Base-by-base conservation (phyloP, 2,113 vertebrate species). In the Leucopsar rothschildi region DNA sequence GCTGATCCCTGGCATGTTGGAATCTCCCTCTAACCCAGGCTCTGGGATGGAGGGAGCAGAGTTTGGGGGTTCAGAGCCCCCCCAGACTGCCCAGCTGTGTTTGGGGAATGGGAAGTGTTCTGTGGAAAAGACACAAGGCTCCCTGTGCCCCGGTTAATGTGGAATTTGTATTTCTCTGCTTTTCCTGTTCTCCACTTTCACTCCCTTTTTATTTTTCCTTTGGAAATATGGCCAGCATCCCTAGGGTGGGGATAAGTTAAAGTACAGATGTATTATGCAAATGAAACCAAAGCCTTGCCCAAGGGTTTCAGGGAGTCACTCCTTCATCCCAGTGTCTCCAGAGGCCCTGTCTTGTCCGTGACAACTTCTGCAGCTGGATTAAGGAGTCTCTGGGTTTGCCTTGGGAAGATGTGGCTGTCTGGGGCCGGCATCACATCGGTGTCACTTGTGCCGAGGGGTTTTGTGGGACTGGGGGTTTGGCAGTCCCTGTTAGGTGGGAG, bases 241-340 rank as follows among this genome's bases (percentile, higher is more conserved):
- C 91, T 11, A 1, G 86, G 50, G 75, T 61, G 81, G 95, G 61
- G 20, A 29, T 70, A 22, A 87, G 82, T 65, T 84, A 15, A 90
- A 92, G 82, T 57, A 70, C 91, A 90, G 94, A 35, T 77, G 49
- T 80, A 69, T 90, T 45, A 71, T 78, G 82, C 89, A 96, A 79
- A 96, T 90, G 27, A 44, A 64, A 60, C 76, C 82, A 86, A 80
- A 94, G 81, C 80, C 61, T 87, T 89, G 83, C 86, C 69, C 50
- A 37, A 31, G 83, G 82, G 86, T 88, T 73, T 47, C 25, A 2
- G 35, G 53, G 71, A 88, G 37, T 1, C 29, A 15, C 40, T 92
- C 42, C 76, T 61, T 47, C 73, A 90, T 81, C 60, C 90, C 52
- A 1, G 8, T 2, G 2, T 68, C 68, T 90, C 78, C 3, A 1